Base-by-base conservation (phyloP, 2,113 vertebrate species). In the Nothobranchius kuhntae region DNA sequence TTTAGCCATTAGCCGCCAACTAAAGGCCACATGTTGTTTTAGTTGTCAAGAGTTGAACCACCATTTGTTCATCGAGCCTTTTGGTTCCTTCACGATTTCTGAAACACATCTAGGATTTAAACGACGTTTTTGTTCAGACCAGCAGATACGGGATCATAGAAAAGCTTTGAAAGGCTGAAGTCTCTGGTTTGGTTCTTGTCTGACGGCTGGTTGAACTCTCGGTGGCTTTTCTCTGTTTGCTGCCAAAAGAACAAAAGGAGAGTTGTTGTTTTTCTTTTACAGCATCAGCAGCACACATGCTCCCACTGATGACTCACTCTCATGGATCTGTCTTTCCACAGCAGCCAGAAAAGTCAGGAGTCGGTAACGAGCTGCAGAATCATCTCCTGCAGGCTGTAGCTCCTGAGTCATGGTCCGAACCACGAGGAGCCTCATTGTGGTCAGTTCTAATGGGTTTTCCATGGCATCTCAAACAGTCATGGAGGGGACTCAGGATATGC, bases 321-420 rank as follows among this genome's bases (percentile, higher is more conserved):
- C 55, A 56, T 86, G 85, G 85, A 80, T 74, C 74, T 61, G 38
- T 86, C 73, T 91, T 90, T 91, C 82, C 81, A 85, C 61, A 67
- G 67, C 55, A 78, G 62, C 82, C 74, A 71, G 86, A 88, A 90
- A 91, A 75, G 60, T 66, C 76, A 45, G 70, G 74, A 75, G 52
- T 26, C 72, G 76, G 71, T 86, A 74, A 88, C 89, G 86, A 80
- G 78, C 76, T 46, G 71, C 71, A 51, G 60, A 50, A 6, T 14
- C 47, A 42, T 52, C 66, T 58, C 13, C 44, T 47, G 53, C 78
- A 53, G 40, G 81, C 53, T 67, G 46, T 45, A 53, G 69, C 73
- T 59, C 65, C 83, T 79, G 75, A 83, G 68, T 82, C 83, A 79
- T 46, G 61, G 53, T 69, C 65, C 15, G 83, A 84, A 84, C 67